A percentile compares a stretch with the other conserved stretches of the same genome.
These are phyloP conservation scores for Pogonocichla stellata DNA, from an alignment of 2,113 vertebrate genomes.

Conservation along the genomic window DNA sequence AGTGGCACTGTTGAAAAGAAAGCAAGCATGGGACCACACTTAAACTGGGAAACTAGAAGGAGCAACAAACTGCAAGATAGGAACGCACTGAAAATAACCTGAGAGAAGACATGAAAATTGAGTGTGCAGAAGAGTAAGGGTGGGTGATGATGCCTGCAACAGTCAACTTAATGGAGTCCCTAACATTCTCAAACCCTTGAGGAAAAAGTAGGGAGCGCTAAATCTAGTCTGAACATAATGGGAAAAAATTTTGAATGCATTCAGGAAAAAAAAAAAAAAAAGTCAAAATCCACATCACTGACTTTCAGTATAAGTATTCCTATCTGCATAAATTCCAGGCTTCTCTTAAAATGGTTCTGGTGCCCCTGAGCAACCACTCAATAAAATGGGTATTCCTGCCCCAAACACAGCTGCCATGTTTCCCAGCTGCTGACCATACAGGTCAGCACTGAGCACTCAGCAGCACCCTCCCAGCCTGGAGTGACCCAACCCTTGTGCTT, in stretches of 20 bases:
- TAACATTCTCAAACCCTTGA: not conserved
- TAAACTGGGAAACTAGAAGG: not conserved
- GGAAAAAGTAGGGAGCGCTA: not conserved
- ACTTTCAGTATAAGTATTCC: not conserved
- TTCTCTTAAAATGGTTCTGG: not conserved
- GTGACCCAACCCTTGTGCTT: accelerated
- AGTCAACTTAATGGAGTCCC: not conserved
- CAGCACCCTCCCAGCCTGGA: not conserved
- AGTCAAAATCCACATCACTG: not conserved
- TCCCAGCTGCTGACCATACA: accelerated
- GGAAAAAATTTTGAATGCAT: not conserved
- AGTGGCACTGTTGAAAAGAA: not conserved
- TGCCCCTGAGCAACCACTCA: accelerated
- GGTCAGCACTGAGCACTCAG: not conserved
- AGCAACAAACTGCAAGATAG: not conserved
- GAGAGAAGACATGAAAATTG: not conserved
- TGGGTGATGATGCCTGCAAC: not conserved
- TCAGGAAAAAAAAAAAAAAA: not conserved
- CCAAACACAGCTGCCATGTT: not conserved
- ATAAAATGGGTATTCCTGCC: accelerated
- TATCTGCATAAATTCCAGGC: not conserved
- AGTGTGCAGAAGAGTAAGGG: not conserved
- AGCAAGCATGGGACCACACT: accelerated
- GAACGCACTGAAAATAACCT: not conserved
- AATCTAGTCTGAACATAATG: not conserved